Base-by-base conservation (phyloP, 1,140 invertebrate species). In the Branchinecta lindahli region DNA sequence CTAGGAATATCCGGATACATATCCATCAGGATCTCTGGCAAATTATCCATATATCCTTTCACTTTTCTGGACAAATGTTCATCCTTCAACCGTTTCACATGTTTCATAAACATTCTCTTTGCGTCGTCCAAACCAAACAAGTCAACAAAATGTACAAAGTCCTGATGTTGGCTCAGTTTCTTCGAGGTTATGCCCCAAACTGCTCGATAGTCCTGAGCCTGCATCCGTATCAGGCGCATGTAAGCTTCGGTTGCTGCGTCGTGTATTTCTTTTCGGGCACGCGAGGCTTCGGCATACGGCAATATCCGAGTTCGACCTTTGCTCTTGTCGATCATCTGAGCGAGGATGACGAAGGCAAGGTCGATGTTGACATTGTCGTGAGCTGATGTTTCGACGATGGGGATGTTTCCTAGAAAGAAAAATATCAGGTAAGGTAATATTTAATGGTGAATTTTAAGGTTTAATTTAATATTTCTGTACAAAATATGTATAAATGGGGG, bases 301-400 rank as follows among this genome's bases (percentile, higher is more conserved):
- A 91, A 82, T 69, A 94, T 85, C 77, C 88, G 87, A 76, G 82
- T 84, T 44, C 86, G 82, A 46, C 83, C 81, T 77, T 85, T 86
- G 20, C 83, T 84, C 74, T 85, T 84, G 78, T 98, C 94, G 71
- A 96, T 88, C 78, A 96, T 85, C 80, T 97, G 93, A 33, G 93
- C 94, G 45, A 97, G 79, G 66, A 92, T 83, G 76, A 97, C 85
- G 79, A 98, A 98, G 8, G 94, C 91, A 72, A 91, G 81, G 77
- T 98, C 95, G 18, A 97, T 90, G 80, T 98, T 99, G 67, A 98
- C 92, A 79, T 96, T 97, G 76, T 96, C 91, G 76, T 97, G 93
- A 8, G 94, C 88, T 12, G 94, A 97, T 0, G 94, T 95, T 82
- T 98, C 95, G 46, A 98, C 87, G 66, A 98, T 81, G 0, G 90